These are phyloP conservation scores for Champsocephalus gunnari DNA, from an alignment of 2,797 vertebrate species.

Conservation along the genomic window DNA sequence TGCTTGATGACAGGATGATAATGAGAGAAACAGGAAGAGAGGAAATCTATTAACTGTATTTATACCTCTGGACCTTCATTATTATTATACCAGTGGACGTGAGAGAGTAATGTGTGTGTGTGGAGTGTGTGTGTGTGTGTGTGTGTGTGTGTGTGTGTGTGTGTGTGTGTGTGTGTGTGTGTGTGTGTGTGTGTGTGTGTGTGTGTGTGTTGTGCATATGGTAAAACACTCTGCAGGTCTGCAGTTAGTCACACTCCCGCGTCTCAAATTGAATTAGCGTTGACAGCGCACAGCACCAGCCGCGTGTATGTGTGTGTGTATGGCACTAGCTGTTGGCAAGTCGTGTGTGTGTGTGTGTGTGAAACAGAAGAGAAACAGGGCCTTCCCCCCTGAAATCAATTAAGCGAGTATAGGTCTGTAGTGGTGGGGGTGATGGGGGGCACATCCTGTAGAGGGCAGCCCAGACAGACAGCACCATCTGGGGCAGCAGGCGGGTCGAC, in stretches of 20 bases:
- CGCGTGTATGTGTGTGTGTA: constrained; percentile 80
- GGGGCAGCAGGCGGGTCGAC: constrained; percentile 82
- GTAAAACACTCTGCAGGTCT: constrained; percentile 86
- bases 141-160: constrained; percentile 26
- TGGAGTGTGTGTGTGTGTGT: constrained; percentile 46
- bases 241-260: constrained; percentile 91
- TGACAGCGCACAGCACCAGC: constrained; percentile 89
- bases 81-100: constrained; percentile 33
- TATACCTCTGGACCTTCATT: constrained; percentile 46
- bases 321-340: constrained; percentile 74
- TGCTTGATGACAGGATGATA: constrained; percentile 55
- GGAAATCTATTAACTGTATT: constrained; percentile 37
- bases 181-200: constrained; percentile 22
- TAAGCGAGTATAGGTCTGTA: constrained; percentile 77
- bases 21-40: constrained; percentile 35
- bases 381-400: constrained; percentile 92
- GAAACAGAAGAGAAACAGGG: constrained; percentile 65
- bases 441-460: constrained; percentile 83
- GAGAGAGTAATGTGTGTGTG: constrained; percentile 24
- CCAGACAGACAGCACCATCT: constrained; percentile 92
- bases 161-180: constrained; percentile 25
- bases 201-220: constrained; percentile 84
- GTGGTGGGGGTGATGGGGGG: constrained; percentile 70
- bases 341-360: constrained; percentile 60
- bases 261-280: constrained; percentile 96